Percentiles rank a stretch among this genome's conserved stretches.
Conservation (phyloP, 2,797 vertebrate genomes). For the Parotocinclus haroldoi region DNA sequence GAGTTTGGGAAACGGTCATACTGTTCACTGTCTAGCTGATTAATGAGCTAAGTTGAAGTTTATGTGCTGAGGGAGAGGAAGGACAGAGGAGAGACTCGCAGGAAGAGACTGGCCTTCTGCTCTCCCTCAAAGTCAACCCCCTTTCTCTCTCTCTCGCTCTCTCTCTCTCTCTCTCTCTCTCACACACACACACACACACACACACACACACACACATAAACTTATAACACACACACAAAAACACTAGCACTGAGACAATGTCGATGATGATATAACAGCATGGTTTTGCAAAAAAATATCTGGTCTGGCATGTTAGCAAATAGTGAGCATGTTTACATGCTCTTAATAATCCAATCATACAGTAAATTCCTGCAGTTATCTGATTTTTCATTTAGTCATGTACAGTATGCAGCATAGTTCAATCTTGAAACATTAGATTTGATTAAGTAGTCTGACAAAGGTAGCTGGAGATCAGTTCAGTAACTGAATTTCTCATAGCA, state of each 20-base stretch:
- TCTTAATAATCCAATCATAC: too few species aligned
- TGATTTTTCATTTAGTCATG: too few species aligned
- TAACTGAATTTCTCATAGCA: too few species aligned
- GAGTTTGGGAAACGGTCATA: not conserved
- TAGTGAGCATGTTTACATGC: too few species aligned
- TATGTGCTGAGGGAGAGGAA: slow-evolving; percentile 12
- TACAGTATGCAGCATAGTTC: too few species aligned
- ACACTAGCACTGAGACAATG: not conserved
- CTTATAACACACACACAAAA: slow-evolving; percentile 33
- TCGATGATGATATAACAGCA: too few species aligned
- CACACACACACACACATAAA: slow-evolving; percentile 21
- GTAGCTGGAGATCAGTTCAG: too few species aligned
- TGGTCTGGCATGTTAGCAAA: too few species aligned
- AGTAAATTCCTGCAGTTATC: too few species aligned
- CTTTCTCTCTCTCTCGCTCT: not conserved
- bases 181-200: slow-evolving; percentile 34
- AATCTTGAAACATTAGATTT: too few species aligned
- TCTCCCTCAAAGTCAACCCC: slow-evolving; percentile 30
- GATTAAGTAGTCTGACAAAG: too few species aligned
- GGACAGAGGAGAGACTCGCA: slow-evolving; percentile 5
- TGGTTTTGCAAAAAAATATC: too few species aligned
- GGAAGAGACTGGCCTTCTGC: slow-evolving; percentile 32
- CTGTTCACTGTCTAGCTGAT: slow-evolving; percentile 26
- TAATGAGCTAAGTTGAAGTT: slow-evolving; percentile 34
- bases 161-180: not conserved